A percentile compares a stretch with the other conserved stretches of the same genome.
phyloP scores from a whole-genome alignment of 2,113 vertebrate genomes.

The Sorex fumeus region DNA sequence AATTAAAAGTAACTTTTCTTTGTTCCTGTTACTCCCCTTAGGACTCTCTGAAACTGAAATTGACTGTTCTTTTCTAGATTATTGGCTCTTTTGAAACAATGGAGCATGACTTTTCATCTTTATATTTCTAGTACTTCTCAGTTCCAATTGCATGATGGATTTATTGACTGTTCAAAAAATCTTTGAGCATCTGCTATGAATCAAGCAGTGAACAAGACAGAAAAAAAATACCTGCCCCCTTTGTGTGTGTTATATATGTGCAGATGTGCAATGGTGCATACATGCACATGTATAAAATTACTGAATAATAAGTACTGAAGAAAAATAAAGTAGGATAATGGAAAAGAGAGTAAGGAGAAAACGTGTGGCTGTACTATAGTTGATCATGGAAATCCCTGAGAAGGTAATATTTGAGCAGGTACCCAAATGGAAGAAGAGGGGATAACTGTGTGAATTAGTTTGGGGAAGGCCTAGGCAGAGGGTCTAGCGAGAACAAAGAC shows the following conservation, averaged over 20 bases:
- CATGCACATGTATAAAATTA: neutral
- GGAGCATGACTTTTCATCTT: slow-evolving; percentile 14
- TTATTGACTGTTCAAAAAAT: neutral
- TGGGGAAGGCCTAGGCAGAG: slow-evolving; percentile 23
- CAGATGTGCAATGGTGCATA: neutral
- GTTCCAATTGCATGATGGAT: slow-evolving; percentile 4
- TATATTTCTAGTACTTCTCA: slow-evolving; percentile 49
- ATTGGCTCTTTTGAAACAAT: slow-evolving; percentile 28
- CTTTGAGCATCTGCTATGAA: slow-evolving; percentile 5
- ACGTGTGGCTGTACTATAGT: neutral
- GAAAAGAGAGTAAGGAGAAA: neutral
- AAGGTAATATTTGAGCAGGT: neutral
- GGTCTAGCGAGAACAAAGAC: neutral
- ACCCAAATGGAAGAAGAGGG: neutral
- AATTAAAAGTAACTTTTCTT: slow-evolving; percentile 9
- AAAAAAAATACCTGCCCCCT: neutral
- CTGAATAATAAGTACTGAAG: neutral
- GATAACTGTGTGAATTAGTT: neutral
- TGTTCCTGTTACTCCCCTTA: neutral
- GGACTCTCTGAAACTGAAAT: slow-evolving; percentile 7
- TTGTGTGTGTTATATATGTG: neutral
- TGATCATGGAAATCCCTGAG: slow-evolving; percentile 43
- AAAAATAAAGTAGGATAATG: slow-evolving; percentile 21
- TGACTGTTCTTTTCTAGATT: slow-evolving; percentile 11
- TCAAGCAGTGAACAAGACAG: slow-evolving; percentile 2